Base-by-base conservation (phyloP, 2,888 invertebrate species). In the Dicranocentrus wangi region DNA sequence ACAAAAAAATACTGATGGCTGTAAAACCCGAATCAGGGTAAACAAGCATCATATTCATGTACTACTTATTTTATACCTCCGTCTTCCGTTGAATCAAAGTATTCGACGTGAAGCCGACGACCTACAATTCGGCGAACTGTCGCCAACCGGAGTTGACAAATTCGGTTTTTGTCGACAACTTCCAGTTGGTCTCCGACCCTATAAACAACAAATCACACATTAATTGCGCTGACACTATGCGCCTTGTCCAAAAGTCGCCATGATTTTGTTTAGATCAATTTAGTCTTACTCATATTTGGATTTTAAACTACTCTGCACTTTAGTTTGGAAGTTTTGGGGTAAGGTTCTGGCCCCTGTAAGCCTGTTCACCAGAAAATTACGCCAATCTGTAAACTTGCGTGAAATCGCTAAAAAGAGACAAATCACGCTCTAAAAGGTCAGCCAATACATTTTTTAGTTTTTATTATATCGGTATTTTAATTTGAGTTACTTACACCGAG, bases 321-420 rank as follows among this genome's bases (percentile, higher is more conserved):
- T 96, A 87, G 92, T 93, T 88, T 95, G 94, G 89, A 97, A 98
- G 90, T 96, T 96, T 25, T 95, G 94, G 28, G 98, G 98, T 86
- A 98, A 90, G 5, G 98, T 98, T 73, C 97, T 91, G n/a, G 98
- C 97, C 19, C 98, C 98, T 0, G 97, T 97, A 83, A 99, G 90
- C 85, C 96, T 92, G 88, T 95, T 94, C 85, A 97, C 94, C 82
- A 98, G 90, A 89, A 97, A 98, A 89, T 95, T 95, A 88, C 97
- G 97, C 98, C 98, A 98, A 90, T 98, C 98, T 84, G 92, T 92
- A 89, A 96, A 96, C 90, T 97, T 97, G 88, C 95, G 93, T 88
- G 96, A 95, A 87, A 98, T 97, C 76, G 93, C 92, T 92, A 86
- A 13, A 66, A 17, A 1, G 53, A 2, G 10, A 43, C 84, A 61